Conservation (phyloP, 2,113 vertebrate species). For the Chlamydotis undulata region DNA sequence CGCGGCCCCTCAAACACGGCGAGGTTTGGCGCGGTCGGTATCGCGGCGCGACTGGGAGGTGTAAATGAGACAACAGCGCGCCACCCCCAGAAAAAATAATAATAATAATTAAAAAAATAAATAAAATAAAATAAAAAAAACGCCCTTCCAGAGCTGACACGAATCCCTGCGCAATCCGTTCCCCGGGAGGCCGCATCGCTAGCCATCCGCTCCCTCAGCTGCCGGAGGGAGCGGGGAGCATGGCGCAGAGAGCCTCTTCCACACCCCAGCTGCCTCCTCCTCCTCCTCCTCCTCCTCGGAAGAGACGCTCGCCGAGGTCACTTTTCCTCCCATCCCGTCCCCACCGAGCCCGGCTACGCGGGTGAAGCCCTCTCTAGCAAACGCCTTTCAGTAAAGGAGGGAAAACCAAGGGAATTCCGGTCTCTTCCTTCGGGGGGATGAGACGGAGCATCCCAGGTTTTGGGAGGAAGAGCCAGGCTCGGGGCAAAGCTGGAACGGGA, state of each 20-base stretch:
- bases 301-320: fast-evolving
- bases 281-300: background rate
- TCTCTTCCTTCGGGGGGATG: fast-evolving
- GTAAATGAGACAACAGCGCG: background rate
- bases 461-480: background rate
- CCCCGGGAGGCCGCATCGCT: background rate
- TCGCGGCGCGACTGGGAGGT: background rate
- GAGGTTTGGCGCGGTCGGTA: background rate
- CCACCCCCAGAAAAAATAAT: background rate
- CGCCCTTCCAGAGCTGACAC: background rate
- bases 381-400: fast-evolving
- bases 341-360: background rate
- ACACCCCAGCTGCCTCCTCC: fast-evolving
- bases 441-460: background rate
- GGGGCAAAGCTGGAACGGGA: background rate
- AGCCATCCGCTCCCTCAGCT: background rate
- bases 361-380: background rate
- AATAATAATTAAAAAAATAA: too few species aligned
- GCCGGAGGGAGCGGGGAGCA: background rate
- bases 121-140: background rate
- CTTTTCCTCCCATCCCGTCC: background rate
- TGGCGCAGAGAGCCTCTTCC: background rate
- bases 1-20: fast-evolving
- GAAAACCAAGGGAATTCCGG: background rate
- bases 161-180: background rate